A percentile compares a stretch with the other conserved stretches of the same genome.
These are phyloP conservation scores for Scaptomyza flava DNA, from an alignment of 2,888 invertebrate genomes.

Conservation along the genomic window DNA sequence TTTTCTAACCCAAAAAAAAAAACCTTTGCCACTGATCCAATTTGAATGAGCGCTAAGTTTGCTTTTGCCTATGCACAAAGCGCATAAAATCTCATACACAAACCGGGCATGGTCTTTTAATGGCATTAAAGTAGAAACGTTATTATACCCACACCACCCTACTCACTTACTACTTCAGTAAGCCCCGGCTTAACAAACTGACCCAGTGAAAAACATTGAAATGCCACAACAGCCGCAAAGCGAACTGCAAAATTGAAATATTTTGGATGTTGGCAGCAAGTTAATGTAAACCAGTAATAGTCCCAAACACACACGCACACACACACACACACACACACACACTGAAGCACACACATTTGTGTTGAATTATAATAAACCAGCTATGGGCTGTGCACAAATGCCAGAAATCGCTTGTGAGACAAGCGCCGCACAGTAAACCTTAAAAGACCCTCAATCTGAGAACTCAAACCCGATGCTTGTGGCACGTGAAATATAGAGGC, in stretches of 20 bases:
- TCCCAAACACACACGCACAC: slow-evolving; percentile 30
- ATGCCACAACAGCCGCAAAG: slow-evolving; percentile 70
- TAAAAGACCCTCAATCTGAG: slow-evolving; percentile 5
- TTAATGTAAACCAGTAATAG: slow-evolving; percentile 52
- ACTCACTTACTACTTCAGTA: too few species aligned
- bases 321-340: slow-evolving; percentile 12
- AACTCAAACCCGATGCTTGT: slow-evolving; percentile 10
- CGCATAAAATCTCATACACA: slow-evolving; percentile 68
- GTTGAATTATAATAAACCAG: slow-evolving; percentile 78
- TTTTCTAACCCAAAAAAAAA: slow-evolving; percentile 19
- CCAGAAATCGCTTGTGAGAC: slow-evolving; percentile 75
- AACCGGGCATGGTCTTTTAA: slow-evolving; percentile 66
- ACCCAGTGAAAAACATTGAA: slow-evolving; percentile 55
- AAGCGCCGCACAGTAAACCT: slow-evolving; percentile 35
- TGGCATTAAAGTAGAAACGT: slow-evolving; percentile 50
- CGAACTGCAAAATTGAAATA: slow-evolving; percentile 76
- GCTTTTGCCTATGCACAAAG: slow-evolving; percentile 39
- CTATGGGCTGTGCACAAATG: slow-evolving; percentile 69
- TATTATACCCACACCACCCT: neutral
- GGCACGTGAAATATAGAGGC: slow-evolving; percentile 71
- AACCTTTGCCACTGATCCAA: slow-evolving; percentile 57
- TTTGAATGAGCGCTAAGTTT: slow-evolving; percentile 61
- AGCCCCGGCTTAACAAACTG: too few species aligned
- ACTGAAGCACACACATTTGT: slow-evolving; percentile 47
- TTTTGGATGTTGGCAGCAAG: slow-evolving; percentile 71